Evolutionary conservation across 2,888 invertebrate genomes (phyloP).

Genomic region (Glyphotaelius pellucidus): DNA sequence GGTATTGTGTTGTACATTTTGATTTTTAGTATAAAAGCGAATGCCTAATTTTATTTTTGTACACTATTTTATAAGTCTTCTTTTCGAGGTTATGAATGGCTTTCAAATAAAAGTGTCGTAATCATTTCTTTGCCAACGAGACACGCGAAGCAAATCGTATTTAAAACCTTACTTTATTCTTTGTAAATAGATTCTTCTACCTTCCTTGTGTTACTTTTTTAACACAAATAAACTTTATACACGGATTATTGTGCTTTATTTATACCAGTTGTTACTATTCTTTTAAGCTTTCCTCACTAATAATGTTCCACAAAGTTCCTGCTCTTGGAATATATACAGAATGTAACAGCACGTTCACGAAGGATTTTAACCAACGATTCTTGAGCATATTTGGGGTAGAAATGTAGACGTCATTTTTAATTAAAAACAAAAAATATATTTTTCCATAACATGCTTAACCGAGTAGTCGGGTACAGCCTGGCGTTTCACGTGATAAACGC

Average conservation of each 20-base stretch:
- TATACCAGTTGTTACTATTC: not conserved
- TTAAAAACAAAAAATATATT: no score
- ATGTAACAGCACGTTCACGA: no score
- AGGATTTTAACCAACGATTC: no score
- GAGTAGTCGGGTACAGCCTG: no score
- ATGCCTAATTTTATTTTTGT: slow-evolving; percentile 39
- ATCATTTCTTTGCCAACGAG: slow-evolving; percentile 18
- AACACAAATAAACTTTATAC: slow-evolving; percentile 60
- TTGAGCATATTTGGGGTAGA: no score
- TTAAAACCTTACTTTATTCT: slow-evolving; percentile 42
- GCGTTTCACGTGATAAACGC: no score
- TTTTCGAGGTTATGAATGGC: not conserved
- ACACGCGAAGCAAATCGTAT: slow-evolving; percentile 6
- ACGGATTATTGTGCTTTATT: slow-evolving; percentile 16
- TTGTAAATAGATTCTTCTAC: slow-evolving; percentile 56
- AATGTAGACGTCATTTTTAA: no score
- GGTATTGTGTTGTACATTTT: not conserved
- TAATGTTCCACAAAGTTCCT: not conserved
- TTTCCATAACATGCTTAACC: no score
- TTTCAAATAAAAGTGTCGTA: not conserved
- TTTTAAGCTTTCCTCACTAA: not conserved
- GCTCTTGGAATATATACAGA: not conserved
- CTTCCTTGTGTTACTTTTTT: slow-evolving; percentile 54
- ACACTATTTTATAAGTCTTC: slow-evolving; percentile 46
- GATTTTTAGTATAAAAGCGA: not conserved